Evolutionary conservation across 1,140 invertebrate species (phyloP).

Genomic region (Drosophila lini): DNA sequence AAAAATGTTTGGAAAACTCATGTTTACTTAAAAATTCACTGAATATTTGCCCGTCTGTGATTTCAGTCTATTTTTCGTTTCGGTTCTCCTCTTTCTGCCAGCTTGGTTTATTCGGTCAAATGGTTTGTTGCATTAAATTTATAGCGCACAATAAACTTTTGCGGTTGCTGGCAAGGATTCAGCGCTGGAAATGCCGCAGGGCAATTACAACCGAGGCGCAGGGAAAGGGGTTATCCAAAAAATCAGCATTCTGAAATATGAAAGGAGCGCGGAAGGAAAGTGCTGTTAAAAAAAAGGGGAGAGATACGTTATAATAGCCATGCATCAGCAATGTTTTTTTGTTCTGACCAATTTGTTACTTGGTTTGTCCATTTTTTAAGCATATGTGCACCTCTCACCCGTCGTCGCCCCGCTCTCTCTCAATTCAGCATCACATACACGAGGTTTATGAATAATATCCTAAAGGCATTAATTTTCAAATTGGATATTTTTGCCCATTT

Average conservation of each 20-base stretch:
- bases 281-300: constrained; percentile 11
- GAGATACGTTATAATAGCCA: constrained; percentile 18
- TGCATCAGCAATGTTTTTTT: constrained; percentile 50
- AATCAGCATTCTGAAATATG: constrained; percentile 71
- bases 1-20: too few relatives aligned
- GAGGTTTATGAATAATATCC: constrained; percentile 82
- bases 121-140: constrained; percentile 79
- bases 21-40: constrained; percentile 3
- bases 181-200: constrained; percentile 69
- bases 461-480: constrained; percentile 81
- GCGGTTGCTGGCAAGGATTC: constrained; percentile 69
- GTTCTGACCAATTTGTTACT: constrained; percentile 26
- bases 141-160: constrained; percentile 75
- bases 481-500: constrained; percentile 80
- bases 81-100: background rate
- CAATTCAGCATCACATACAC: constrained; percentile 36
- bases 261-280: constrained; percentile 8
- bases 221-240: constrained; percentile 24
- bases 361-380: constrained; percentile 9
- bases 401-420: constrained; percentile 1
- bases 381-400: constrained; percentile 4
- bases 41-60: constrained; percentile 1
- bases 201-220: constrained; percentile 57
- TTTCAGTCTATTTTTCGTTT: background rate
- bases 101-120: constrained; percentile 52